phyloP scores from a whole-genome alignment of 2,888 invertebrate species.

The Ischnus inquisitorius region DNA sequence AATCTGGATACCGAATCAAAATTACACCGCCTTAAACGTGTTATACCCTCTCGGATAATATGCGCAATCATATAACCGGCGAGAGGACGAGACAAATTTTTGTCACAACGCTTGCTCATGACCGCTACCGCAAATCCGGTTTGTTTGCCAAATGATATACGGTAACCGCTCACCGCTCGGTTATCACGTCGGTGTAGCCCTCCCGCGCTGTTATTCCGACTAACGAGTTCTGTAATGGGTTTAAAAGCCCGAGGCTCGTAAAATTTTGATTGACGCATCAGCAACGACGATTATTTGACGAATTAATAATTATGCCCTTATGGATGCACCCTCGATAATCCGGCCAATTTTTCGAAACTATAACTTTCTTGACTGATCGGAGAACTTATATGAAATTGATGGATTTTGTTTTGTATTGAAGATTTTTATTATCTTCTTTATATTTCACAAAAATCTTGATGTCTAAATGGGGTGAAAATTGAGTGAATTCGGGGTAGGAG shows the following conservation, averaged over 20 bases:
- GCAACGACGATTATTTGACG: background rate
- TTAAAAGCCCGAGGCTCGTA: background rate
- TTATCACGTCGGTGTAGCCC: conserved; percentile 12
- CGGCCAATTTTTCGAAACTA: background rate
- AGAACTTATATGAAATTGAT: background rate
- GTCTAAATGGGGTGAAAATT: too few relatives aligned
- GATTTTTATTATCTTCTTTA: too few relatives aligned
- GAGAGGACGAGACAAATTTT: conserved; percentile 48
- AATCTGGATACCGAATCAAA: conserved; percentile 60
- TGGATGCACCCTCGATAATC: background rate
- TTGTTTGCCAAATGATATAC: conserved; percentile 56
- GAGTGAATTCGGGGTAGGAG: background rate
- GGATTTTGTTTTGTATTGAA: too few relatives aligned
- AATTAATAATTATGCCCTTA: conserved; percentile 7
- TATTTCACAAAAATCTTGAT: too few relatives aligned
- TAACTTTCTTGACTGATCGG: background rate
- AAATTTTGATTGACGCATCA: conserved; percentile 8
- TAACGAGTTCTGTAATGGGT: conserved; percentile 11
- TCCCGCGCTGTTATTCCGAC: conserved; percentile 16
- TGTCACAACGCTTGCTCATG: conserved; percentile 34
- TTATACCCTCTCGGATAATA: conserved; percentile 45
- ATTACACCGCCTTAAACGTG: conserved; percentile 59
- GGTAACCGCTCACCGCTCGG: conserved; percentile 25
- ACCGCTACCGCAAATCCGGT: conserved; percentile 41
- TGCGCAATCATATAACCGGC: conserved; percentile 32